These are phyloP conservation scores for Drosophila lowei DNA, from an alignment of 1,140 invertebrate species.

Conservation along the genomic window DNA sequence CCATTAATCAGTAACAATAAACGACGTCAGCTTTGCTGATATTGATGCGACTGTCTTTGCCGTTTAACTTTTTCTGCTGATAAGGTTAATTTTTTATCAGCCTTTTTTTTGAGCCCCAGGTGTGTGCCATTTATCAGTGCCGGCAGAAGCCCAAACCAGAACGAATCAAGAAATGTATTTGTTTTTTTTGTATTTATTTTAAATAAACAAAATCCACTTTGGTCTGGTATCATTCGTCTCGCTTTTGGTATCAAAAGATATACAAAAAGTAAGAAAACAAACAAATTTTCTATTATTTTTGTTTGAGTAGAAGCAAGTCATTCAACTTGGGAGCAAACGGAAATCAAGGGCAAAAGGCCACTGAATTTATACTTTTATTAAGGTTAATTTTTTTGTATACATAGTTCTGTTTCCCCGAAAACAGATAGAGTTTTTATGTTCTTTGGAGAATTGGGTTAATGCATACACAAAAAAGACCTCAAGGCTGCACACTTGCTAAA, in stretches of 20 bases:
- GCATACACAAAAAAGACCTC: too few species aligned
- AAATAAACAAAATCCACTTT: constrained; percentile 19
- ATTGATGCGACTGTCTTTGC: constrained; percentile 53
- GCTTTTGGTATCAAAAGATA: constrained; percentile 36
- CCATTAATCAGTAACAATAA: constrained; percentile 56
- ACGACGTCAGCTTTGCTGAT: constrained; percentile 36
- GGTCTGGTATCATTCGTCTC: constrained; percentile 15
- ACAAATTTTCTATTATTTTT: constrained; percentile 19
- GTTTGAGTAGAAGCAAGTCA: constrained; percentile 33
- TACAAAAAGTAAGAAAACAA: constrained; percentile 30
- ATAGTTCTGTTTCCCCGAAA: too few species aligned
- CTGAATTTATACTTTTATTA: constrained; percentile 22
- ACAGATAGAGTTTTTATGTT: too few species aligned
- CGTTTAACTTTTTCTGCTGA: constrained; percentile 28
- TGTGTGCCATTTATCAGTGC: constrained; percentile 64
- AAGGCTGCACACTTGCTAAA: not conserved
- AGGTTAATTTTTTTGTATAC: constrained; percentile 1
- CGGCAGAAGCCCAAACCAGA: too few species aligned
- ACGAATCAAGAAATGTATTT: too few species aligned
- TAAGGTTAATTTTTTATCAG: constrained; percentile 63
- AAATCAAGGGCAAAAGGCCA: constrained; percentile 41
- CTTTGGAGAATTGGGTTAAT: too few species aligned
- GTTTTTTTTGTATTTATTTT: constrained; percentile 36
- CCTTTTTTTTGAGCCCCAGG: constrained; percentile 33
- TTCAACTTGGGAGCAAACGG: constrained; percentile 28